phyloP scores from a whole-genome alignment of 2,888 invertebrate genomes.

The Pachliopta kotzebuea region DNA sequence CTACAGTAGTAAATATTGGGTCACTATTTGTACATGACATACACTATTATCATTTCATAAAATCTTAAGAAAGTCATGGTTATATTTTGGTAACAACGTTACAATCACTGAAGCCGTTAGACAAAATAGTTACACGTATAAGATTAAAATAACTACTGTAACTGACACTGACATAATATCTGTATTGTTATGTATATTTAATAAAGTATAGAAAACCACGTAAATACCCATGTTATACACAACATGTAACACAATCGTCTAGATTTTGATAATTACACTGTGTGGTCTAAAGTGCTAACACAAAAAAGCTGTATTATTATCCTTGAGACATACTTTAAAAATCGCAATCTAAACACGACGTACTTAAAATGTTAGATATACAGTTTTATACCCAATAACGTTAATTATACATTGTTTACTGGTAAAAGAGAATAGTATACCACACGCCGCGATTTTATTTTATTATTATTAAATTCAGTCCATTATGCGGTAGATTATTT shows the following conservation, averaged over 20 bases:
- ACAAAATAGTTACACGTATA: slow-evolving; percentile 21
- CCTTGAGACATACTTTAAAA: neutral
- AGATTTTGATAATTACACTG: neutral
- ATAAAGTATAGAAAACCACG: slow-evolving; percentile 29
- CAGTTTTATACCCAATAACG: slow-evolving; percentile 1
- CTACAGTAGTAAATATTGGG: slow-evolving; percentile 16
- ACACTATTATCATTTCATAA: slow-evolving; percentile 44
- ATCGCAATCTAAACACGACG: neutral
- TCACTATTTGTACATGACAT: slow-evolving; percentile 25
- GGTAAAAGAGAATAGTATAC: neutral
- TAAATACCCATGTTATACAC: slow-evolving; percentile 3
- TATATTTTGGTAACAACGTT: slow-evolving; percentile 44
- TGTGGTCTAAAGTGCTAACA: neutral
- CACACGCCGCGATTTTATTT: slow-evolving; percentile 4
- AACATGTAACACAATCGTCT: slow-evolving; percentile 3
- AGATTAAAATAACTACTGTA: slow-evolving; percentile 18
- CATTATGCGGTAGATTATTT: slow-evolving; percentile 2
- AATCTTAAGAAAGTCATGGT: slow-evolving; percentile 68
- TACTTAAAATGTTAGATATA: slow-evolving; percentile 2
- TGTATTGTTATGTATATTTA: slow-evolving; percentile 25
- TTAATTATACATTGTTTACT: neutral
- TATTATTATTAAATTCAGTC: neutral
- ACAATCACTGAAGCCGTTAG: slow-evolving; percentile 31
- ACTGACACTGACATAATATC: slow-evolving; percentile 21
- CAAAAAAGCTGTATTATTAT: neutral